A percentile compares a stretch with the other conserved stretches of the same genome.
These are phyloP conservation scores for Escarpia spicata DNA, from an alignment of 2,888 invertebrate genomes.

Conservation along the genomic window DNA sequence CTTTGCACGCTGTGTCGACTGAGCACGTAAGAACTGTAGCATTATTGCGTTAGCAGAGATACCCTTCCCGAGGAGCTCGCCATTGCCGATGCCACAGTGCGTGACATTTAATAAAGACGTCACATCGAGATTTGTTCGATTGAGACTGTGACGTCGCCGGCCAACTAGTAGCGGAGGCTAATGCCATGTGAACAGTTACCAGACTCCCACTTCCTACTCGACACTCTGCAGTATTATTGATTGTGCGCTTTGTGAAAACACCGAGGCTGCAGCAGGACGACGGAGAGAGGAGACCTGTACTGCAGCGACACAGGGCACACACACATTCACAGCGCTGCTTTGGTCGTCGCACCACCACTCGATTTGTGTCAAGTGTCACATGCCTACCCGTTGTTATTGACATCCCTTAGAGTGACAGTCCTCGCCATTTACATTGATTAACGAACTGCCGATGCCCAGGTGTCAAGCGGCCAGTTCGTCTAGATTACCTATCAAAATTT, in stretches of 20 bases:
- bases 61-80: neutral
- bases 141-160: neutral
- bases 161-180: neutral
- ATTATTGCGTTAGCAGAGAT: neutral
- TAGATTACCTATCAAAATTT: neutral
- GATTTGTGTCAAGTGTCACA: neutral
- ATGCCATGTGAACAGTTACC: neutral
- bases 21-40: neutral
- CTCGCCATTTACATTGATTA: neutral
- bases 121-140: neutral
- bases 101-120: constrained; percentile 1
- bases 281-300: neutral
- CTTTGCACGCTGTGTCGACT: neutral
- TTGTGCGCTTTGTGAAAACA: neutral
- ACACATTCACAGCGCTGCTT: neutral
- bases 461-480: neutral
- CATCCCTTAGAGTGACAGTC: neutral
- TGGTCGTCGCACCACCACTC: neutral
- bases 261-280: neutral
- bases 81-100: neutral
- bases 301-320: neutral
- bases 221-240: neutral
- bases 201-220: neutral
- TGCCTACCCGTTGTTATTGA: neutral
- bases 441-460: neutral